Base-by-base conservation (phyloP, 2,113 vertebrate genomes). In the Ariopsis seemanni region DNA sequence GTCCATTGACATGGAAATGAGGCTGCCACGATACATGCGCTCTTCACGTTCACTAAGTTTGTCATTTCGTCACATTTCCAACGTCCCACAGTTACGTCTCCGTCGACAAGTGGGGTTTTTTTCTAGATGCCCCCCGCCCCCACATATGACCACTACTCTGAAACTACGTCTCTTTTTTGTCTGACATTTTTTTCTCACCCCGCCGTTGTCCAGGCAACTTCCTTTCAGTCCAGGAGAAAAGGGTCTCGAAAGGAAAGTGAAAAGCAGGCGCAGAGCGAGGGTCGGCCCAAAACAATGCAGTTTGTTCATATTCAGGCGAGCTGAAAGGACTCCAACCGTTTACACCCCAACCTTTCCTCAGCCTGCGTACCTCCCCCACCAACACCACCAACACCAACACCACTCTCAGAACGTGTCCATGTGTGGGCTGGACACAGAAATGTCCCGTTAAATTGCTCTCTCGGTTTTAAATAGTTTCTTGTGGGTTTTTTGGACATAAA, bases 1-100 rank as follows among this genome's bases (percentile, higher is more conserved):
- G 65, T 50, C 92, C 91, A 95, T 95, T 95, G 93, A 94, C 89
- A 95, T 96, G 94, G 92, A 92, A 95, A 96, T 95, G 89, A 94
- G 92, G 89, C 90, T 86, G 87, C 89, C 90, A 89, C 91, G 91
- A 91, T 60, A 10, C 92, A 90, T 90, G 91, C 92, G 93, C 93
- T 93, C 90, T 90, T 91, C 91, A 90, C 89, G 91, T 94, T 94
- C 89, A 92, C 92, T 91, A 91, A 89, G 92, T 92, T 89, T 93
- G 90, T 86, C 88, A 88, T 87, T 90, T 90, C 88, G 85, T 81
- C 87, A 83, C 88, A 89, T 83, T 85, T 87, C 82, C 27, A 85
- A 85, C 60, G 74, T 83, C 75, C 71, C 67, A 63, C 82, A 77
- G 63, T 89, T 85, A 63, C 55, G 91, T 91, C 88, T 85, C 63